Conservation (phyloP, 2,113 vertebrate species). For the Petaurus breviceps region DNA sequence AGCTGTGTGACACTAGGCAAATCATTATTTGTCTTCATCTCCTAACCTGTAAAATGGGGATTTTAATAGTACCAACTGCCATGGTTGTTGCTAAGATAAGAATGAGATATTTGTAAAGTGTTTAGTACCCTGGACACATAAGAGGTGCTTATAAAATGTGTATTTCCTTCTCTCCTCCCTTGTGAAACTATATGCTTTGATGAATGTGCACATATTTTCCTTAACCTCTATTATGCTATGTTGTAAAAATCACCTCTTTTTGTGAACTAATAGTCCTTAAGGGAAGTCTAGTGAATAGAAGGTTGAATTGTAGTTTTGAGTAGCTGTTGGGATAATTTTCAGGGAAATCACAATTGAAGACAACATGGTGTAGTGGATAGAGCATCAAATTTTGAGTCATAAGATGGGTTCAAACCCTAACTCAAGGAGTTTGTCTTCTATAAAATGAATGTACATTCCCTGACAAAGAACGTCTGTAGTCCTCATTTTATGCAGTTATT, state of each 20-base stretch:
- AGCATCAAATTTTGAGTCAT: not conserved
- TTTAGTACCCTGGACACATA: too few relatives aligned
- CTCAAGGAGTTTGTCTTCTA: not conserved
- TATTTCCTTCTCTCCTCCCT: not conserved
- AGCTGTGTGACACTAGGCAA: not conserved
- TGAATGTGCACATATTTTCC: not conserved
- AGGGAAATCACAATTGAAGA: not conserved
- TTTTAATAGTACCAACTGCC: too few relatives aligned
- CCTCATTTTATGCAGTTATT: not conserved
- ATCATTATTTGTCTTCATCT: not conserved
- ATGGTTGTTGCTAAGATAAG: too few relatives aligned
- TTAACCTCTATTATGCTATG: not conserved
- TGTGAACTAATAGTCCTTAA: not conserved
- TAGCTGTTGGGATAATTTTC: not conserved
- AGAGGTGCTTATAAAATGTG: not conserved
- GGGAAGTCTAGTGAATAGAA: not conserved
- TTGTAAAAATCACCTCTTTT: not conserved
- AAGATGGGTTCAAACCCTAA: not conserved
- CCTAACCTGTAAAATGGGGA: not conserved
- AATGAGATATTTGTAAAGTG: too few relatives aligned
- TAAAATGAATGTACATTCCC: constrained; percentile 1
- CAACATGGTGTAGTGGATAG: not conserved
- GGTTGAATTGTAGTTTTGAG: not conserved
- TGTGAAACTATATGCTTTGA: not conserved
- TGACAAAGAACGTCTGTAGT: not conserved